A percentile compares a stretch with the other conserved stretches of the same genome.
Evolutionary conservation across 2,888 invertebrate species (phyloP).

Genomic region (Drosophila quinaria): DNA sequence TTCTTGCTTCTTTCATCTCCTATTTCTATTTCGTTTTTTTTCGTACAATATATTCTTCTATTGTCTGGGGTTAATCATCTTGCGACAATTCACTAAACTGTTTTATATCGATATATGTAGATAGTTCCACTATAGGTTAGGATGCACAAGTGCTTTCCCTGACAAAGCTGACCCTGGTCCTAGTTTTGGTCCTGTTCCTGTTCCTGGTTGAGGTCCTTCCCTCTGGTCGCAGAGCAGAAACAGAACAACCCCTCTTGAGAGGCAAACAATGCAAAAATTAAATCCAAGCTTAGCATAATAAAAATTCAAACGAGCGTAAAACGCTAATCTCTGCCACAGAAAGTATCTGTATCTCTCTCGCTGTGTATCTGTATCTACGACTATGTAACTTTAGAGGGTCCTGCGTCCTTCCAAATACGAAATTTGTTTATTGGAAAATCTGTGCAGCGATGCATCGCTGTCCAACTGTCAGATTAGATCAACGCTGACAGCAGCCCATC

Average conservation of each 20-base stretch:
- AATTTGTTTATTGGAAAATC: constrained; percentile 80
- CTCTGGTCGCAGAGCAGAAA: constrained; percentile 43
- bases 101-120: constrained; percentile 32
- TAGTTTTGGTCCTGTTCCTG: constrained; percentile 6
- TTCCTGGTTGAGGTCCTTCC: constrained; percentile 14
- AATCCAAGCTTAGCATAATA: constrained; percentile 82
- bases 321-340: constrained; percentile 83
- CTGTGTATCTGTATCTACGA: constrained; percentile 17
- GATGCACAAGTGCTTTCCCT: constrained; percentile 23
- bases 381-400: constrained; percentile 50
- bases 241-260: constrained; percentile 72
- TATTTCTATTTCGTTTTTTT: not conserved
- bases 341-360: constrained; percentile 27
- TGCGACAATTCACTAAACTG: constrained; percentile 52
- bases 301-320: constrained; percentile 85
- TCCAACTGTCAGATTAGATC: constrained; percentile 82
- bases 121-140: constrained; percentile 7
- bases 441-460: constrained; percentile 69
- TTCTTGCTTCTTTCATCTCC: too few species aligned
- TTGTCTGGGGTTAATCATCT: constrained; percentile 52
- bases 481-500: constrained; percentile 51
- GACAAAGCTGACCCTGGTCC: constrained; percentile 35
- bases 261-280: constrained; percentile 69
- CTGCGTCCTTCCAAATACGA: constrained; percentile 29
- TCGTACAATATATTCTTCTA: not conserved